A percentile compares a stretch with the other conserved stretches of the same genome.
Evolutionary conservation across 2,797 vertebrate genomes (phyloP).

Genomic region (Halcyon leucocephala): DNA sequence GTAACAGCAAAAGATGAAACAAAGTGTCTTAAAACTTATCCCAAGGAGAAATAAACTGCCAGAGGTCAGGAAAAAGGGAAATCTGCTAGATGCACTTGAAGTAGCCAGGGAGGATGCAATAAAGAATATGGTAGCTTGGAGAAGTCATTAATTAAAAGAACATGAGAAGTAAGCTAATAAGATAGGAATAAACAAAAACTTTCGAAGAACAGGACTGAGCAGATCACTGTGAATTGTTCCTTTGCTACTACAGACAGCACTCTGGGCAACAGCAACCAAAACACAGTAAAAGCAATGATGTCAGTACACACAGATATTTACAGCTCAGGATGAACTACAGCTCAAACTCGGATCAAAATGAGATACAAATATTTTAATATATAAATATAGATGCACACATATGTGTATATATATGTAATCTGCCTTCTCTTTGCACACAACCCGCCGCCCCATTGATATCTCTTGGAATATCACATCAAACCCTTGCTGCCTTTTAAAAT

Average conservation of each 20-base stretch:
- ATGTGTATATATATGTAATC: background rate
- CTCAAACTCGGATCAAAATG: background rate
- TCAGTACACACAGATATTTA: background rate
- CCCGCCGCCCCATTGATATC: rapidly evolving
- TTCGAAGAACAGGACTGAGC: background rate
- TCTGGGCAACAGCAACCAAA: background rate
- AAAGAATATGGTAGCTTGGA: background rate
- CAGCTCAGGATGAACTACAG: background rate
- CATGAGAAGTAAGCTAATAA: background rate
- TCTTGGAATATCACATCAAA: background rate
- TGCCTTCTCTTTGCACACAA: background rate
- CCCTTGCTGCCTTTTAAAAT: background rate
- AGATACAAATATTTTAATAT: background rate
- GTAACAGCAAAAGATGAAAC: background rate
- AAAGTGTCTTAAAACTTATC: background rate
- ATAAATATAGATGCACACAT: background rate
- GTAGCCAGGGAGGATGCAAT: background rate
- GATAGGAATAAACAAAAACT: background rate
- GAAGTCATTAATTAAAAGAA: background rate
- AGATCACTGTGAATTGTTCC: background rate
- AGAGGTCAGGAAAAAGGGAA: background rate
- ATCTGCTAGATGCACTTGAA: background rate
- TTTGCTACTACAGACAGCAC: background rate
- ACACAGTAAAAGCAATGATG: background rate
- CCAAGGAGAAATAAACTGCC: background rate